phyloP scores from a whole-genome alignment of 2,888 invertebrate species.

The Lithophane ornitopus region DNA sequence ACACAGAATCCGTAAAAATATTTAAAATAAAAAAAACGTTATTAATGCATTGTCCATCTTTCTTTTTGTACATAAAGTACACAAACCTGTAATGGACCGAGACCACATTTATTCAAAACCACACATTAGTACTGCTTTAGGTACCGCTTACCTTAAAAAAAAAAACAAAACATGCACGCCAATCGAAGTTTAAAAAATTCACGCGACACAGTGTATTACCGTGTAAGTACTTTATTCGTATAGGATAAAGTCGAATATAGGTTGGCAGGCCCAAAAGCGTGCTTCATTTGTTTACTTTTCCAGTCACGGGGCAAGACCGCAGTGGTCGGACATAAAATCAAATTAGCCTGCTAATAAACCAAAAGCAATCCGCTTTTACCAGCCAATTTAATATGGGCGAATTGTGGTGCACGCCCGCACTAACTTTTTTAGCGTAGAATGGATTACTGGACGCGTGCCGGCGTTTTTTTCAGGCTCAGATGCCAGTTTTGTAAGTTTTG shows the following conservation, averaged over 20 bases:
- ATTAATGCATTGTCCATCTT: background rate
- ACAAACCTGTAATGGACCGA: background rate
- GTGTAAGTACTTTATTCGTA: background rate
- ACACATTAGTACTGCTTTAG: conserved; percentile 41
- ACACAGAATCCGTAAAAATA: background rate
- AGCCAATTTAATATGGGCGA: conserved; percentile 79
- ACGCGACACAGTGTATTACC: background rate
- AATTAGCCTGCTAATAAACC: conserved; percentile 87
- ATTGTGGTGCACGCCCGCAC: conserved; percentile 62
- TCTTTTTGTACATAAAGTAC: conserved; percentile 9
- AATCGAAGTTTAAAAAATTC: conserved; percentile 53
- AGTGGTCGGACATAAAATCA: conserved; percentile 84
- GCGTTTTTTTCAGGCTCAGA: conserved; percentile 43
- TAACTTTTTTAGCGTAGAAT: conserved; percentile 66
- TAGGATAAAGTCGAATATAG: conserved; percentile 53
- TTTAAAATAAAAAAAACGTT: background rate
- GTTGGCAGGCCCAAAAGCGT: conserved; percentile 52
- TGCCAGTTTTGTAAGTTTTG: conserved; percentile 39
- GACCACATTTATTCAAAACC: conserved; percentile 16
- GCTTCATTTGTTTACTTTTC: conserved; percentile 81
- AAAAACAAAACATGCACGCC: conserved; percentile 34
- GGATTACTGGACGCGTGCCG: conserved; percentile 60
- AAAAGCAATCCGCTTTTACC: conserved; percentile 82
- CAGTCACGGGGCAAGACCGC: conserved; percentile 79
- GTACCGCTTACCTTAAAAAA: conserved; percentile 28